phyloP scores from a whole-genome alignment of 92 coral and sea anemone species.

The Paragorgia papillata region DNA sequence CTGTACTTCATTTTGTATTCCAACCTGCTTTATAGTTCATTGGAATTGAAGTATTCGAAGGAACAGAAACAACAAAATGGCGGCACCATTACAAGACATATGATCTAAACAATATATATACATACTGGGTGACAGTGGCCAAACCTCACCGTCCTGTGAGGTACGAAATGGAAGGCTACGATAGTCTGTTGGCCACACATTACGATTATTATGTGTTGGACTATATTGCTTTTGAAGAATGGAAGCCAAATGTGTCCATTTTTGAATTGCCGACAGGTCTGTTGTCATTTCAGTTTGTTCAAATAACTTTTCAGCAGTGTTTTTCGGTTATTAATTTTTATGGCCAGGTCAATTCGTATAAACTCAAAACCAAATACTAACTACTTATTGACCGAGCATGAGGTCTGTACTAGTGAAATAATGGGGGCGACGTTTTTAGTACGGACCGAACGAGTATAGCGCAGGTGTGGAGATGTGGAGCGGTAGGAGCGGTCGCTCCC shows the following conservation, averaged over 20 bases:
- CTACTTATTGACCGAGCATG: too few relatives aligned
- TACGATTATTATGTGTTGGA: slow-evolving; percentile 87
- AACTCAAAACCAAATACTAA: too few relatives aligned
- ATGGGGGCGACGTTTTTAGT: too few relatives aligned
- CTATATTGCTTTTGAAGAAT: slow-evolving; percentile 90
- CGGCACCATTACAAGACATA: slow-evolving; percentile 81
- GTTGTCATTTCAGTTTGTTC: background rate
- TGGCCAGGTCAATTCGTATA: too few relatives aligned
- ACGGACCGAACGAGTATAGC: too few relatives aligned
- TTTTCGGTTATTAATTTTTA: too few relatives aligned
- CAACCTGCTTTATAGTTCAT: slow-evolving; percentile 55
- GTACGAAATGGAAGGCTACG: slow-evolving; percentile 97
- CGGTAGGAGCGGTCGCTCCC: too few relatives aligned
- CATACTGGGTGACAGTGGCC: slow-evolving; percentile 75
- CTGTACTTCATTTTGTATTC: too few relatives aligned
- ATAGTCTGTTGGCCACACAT: slow-evolving; percentile 87
- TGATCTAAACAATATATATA: slow-evolving; percentile 80
- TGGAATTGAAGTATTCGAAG: slow-evolving; percentile 75
- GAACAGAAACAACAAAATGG: slow-evolving; percentile 82
- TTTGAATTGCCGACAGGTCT: slow-evolving; percentile 89
- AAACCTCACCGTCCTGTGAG: slow-evolving; percentile 87
- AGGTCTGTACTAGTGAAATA: too few relatives aligned
- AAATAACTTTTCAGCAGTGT: too few relatives aligned
- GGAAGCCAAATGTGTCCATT: slow-evolving; percentile 80
- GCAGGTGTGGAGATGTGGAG: too few relatives aligned